Conservation (phyloP, 2,797 vertebrate genomes). For the Gephyroberyx darwinii region DNA sequence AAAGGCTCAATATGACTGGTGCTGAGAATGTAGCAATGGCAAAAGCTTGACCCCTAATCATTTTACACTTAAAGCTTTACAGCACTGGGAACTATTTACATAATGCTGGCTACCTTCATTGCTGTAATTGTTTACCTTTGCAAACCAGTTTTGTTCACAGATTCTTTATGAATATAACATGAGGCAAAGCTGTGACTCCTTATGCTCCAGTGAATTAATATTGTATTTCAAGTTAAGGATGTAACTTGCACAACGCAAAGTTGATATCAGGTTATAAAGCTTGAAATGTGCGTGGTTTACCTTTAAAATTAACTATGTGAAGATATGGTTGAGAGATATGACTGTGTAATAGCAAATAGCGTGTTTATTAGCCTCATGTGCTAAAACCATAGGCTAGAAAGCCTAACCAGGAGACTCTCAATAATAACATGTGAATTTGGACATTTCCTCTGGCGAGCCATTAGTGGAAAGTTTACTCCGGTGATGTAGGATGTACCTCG, state of each 20-base stretch:
- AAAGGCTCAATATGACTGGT: slow-evolving; percentile 1
- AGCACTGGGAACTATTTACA: background rate
- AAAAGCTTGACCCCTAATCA: slow-evolving; percentile 24
- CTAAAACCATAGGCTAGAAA: background rate
- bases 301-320: too few species aligned
- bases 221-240: too few species aligned
- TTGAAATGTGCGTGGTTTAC: background rate
- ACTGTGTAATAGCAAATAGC: background rate
- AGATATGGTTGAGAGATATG: background rate
- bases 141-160: background rate
- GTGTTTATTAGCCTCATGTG: background rate
- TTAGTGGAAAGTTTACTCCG: slow-evolving; percentile 37
- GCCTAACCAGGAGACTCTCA: background rate
- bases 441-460: slow-evolving; percentile 1
- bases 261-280: slow-evolving; percentile 12
- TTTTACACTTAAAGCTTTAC: slow-evolving; percentile 17
- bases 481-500: slow-evolving; percentile 28
- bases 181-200: background rate
- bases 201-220: too few species aligned
- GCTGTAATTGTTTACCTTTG: background rate
- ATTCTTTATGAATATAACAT: background rate
- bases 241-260: background rate
- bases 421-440: slow-evolving; percentile 8
- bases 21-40: slow-evolving; percentile 23
- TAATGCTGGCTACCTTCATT: background rate